Percentiles rank a stretch among this genome's conserved stretches.
These are phyloP conservation scores for Aquatica leii DNA, from an alignment of 2,888 invertebrate genomes.

Conservation along the genomic window DNA sequence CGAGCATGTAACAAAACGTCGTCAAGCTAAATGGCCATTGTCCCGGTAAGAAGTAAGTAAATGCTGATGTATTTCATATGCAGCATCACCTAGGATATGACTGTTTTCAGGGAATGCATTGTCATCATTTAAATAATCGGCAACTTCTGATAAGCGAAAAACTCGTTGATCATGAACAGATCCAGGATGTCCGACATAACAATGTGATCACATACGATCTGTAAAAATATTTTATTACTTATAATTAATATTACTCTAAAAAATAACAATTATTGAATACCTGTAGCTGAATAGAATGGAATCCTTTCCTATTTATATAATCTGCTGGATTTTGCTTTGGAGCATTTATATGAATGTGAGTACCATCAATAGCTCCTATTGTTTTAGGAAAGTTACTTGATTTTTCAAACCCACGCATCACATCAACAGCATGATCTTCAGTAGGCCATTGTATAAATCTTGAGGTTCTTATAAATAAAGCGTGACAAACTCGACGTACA, in stretches of 20 bases:
- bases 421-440: conserved; percentile 21
- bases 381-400: conserved; percentile 33
- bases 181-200: conserved; percentile 38
- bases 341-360: conserved; percentile 34
- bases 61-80: conserved; percentile 33
- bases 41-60: conserved; percentile 31
- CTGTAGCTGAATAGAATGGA: conserved; percentile 37
- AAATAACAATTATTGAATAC: no score
- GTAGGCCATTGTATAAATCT: conserved; percentile 41
- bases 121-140: conserved; percentile 31
- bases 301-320: conserved; percentile 36
- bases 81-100: conserved; percentile 37
- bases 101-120: conserved; percentile 33
- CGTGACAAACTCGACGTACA: conserved; percentile 30
- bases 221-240: no score
- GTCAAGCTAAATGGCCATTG: conserved; percentile 31
- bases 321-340: conserved; percentile 28
- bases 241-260: no score
- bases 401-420: conserved; percentile 25
- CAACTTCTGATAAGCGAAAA: conserved; percentile 38
- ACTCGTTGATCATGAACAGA: conserved; percentile 41
- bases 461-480: conserved; percentile 25
- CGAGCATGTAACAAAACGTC: no score
- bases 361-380: conserved; percentile 41
- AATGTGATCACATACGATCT: conserved; percentile 45